A percentile compares a stretch with the other conserved stretches of the same genome.
phyloP scores from a whole-genome alignment of 2,113 vertebrate species.

The Melanerpes aurifrons region DNA sequence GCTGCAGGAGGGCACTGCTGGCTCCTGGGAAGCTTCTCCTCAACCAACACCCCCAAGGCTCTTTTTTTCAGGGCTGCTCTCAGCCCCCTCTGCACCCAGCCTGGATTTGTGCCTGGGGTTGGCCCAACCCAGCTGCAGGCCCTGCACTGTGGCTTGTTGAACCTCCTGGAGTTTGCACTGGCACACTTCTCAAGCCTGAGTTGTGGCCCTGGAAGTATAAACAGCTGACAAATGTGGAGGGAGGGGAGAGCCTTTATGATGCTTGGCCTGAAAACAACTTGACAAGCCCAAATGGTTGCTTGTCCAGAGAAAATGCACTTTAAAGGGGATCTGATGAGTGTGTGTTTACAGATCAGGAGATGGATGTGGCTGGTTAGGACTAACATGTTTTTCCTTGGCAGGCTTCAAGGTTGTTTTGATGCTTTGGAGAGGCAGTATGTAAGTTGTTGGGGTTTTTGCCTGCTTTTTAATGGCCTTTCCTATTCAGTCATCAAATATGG shows the following conservation, averaged over 20 bases:
- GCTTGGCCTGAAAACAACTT: slow-evolving; percentile 22
- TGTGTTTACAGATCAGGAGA: slow-evolving; percentile 45
- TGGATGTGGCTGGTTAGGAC: slow-evolving; percentile 27
- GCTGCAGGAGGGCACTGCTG: too few relatives aligned
- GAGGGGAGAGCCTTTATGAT: not conserved
- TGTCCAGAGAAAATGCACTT: not conserved
- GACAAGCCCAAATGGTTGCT: not conserved
- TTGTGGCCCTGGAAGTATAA: not conserved
- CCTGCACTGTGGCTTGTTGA: too few relatives aligned
- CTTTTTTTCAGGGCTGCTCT: too few relatives aligned
- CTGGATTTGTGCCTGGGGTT: too few relatives aligned
- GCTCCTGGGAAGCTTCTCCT: too few relatives aligned
- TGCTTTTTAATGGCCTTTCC: not conserved
- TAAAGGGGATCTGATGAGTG: not conserved
- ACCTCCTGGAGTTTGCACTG: too few relatives aligned
- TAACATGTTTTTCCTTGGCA: slow-evolving; percentile 64
- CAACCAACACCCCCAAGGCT: too few relatives aligned
- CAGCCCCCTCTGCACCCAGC: too few relatives aligned
- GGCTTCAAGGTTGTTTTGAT: slow-evolving; percentile 83
- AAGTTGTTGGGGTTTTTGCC: slow-evolving; percentile 64
- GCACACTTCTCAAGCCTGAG: too few relatives aligned
- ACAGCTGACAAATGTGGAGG: not conserved
- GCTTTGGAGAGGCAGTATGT: slow-evolving; percentile 82
- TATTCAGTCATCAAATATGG: not conserved
- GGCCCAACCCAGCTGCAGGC: too few relatives aligned